These are phyloP conservation scores for Dendrophyllia cribrosa DNA, from an alignment of 64 coral and sea anemone species.

Conservation along the genomic window DNA sequence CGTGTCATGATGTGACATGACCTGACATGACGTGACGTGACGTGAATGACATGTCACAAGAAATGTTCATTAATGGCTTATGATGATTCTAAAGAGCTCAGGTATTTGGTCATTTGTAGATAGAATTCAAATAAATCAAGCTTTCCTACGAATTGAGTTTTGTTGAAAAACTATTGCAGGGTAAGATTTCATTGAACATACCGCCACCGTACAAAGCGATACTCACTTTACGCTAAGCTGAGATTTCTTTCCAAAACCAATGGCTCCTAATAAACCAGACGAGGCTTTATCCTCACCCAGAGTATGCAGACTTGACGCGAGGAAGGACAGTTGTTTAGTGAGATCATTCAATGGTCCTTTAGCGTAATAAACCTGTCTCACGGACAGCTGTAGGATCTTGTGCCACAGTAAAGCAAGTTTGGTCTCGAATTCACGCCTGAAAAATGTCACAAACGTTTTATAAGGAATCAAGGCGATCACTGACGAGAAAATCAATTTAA, in stretches of 20 bases:
- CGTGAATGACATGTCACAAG: too few species aligned
- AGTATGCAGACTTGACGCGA: constrained; percentile 62
- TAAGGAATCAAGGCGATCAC: too few species aligned
- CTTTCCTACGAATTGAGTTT: too few species aligned
- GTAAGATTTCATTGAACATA: too few species aligned
- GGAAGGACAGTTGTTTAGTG: constrained; percentile 85
- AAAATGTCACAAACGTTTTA: not conserved
- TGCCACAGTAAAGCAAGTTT: constrained; percentile 86
- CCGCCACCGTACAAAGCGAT: not conserved
- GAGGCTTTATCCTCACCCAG: constrained; percentile 85
- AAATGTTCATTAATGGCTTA: too few species aligned
- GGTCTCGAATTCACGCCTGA: constrained; percentile 74
- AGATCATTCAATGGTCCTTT: constrained; percentile 61
- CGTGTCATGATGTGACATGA: too few species aligned
- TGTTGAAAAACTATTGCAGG: too few species aligned
- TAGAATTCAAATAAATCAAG: too few species aligned
- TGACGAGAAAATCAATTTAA: too few species aligned
- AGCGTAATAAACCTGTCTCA: constrained; percentile 80
- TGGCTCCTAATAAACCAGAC: constrained; percentile 84
- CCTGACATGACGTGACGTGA: too few species aligned
- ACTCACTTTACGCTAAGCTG: constrained; percentile 76
- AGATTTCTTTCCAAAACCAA: constrained; percentile 90
- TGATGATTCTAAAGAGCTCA: too few species aligned
- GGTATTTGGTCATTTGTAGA: too few species aligned
- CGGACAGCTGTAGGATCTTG: constrained; percentile 79